A percentile compares a stretch with the other conserved stretches of the same genome.
phyloP scores from a whole-genome alignment of 2,113 vertebrate species.

The Fulica atra region DNA sequence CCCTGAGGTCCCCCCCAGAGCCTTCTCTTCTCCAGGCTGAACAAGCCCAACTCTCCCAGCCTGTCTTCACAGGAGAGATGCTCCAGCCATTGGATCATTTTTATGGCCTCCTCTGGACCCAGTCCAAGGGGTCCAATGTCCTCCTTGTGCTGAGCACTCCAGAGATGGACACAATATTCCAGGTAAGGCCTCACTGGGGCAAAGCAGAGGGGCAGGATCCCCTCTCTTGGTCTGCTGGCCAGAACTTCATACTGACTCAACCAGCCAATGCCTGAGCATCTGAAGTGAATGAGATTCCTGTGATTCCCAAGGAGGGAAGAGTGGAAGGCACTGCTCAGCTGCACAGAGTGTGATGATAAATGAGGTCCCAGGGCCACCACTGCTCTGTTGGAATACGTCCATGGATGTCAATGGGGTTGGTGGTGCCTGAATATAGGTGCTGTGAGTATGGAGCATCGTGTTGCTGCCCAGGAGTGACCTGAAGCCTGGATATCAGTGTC shows the following conservation, averaged over 20 bases:
- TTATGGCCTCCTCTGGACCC: no score
- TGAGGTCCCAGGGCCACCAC: neutral
- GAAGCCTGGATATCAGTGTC: rapidly evolving
- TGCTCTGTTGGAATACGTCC: neutral
- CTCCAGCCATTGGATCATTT: no score
- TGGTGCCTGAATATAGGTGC: neutral
- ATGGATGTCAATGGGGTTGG: neutral
- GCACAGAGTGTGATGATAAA: rapidly evolving
- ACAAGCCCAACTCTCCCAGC: no score
- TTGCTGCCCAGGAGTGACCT: neutral
- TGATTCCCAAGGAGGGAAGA: slow-evolving; percentile 25
- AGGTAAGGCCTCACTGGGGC: no score
- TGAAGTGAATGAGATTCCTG: neutral
- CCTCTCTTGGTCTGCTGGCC: no score
- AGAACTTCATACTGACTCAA: neutral
- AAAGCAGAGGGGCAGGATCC: no score
- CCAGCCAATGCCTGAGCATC: neutral
- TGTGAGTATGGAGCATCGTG: neutral
- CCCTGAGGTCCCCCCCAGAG: no score
- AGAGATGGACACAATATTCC: no score
- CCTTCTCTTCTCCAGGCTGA: no score
- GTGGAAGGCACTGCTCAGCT: neutral
- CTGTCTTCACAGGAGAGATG: no score
- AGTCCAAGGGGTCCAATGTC: no score
- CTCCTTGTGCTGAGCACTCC: no score